Base-by-base conservation (phyloP, 30 jellyfish, hydroid and myxozoan genomes). In the Pseudorhiza aurosa region DNA sequence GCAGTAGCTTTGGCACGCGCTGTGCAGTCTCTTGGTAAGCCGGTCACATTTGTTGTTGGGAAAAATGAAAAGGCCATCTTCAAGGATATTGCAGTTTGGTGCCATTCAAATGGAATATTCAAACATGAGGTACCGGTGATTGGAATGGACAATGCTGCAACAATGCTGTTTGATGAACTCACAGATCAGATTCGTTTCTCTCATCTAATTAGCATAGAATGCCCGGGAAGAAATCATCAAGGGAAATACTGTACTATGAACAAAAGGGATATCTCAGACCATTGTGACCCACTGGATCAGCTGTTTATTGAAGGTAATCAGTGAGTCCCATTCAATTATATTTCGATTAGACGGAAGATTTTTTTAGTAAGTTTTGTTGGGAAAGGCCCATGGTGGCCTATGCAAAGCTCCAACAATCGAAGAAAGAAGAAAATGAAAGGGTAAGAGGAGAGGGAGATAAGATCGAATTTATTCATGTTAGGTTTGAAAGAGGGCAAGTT, bases 1-100 rank as follows among this genome's bases (percentile, higher is more conserved):
- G 96, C 98, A 18, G 55, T 91, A 11, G 69, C 71, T 65, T 58
- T 91, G 2, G 98, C 98, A 1, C 87, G 85, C 15, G 95, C 98
- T 3, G 55, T 91, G 69, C 89, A 84, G 56, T 75, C 94, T 9
- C 72, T 78, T 24, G 95, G 91, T 2, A 82, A 43, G 42, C 78
- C 75, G 4, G 98, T 84, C 15, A 91, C 98, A 0, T 60, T 91
- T 28, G 35, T 91, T 33, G 87, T 91, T 70, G 98, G 88, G 46
- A 69, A 67, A 67, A 30, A 26, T 1, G 85, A 50, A 18, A 44
- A n/a, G 24, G 71, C 46, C 12, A 19, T 81, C 29, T 81, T 85
- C 27, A 47, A 65, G 69, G 81, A 45, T 7, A 47, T 85, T 2
- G 43, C 56, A 37, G 30, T 22, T 43, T 76, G 87, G 83, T 85